Evolutionary conservation across 2,888 invertebrate genomes (phyloP).

Genomic region (Xestia xanthographa): DNA sequence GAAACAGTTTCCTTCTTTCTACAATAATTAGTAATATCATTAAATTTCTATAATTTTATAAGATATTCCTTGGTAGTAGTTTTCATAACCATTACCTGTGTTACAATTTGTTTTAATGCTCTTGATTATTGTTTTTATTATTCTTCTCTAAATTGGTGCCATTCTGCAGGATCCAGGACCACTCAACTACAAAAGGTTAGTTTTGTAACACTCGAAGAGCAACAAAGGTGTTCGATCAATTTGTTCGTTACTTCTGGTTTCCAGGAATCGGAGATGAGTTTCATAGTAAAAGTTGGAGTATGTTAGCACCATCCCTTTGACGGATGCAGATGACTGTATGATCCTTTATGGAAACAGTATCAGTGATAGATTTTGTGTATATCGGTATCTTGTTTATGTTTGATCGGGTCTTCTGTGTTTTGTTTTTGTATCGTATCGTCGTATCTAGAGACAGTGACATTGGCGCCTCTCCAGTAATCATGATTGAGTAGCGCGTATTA

Average conservation of each 20-base stretch:
- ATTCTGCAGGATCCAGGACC: not conserved
- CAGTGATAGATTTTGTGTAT: not conserved
- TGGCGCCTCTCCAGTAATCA: slow-evolving; percentile 56
- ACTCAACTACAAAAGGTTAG: not conserved
- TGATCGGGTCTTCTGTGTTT: slow-evolving; percentile 13
- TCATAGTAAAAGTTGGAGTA: too few relatives aligned
- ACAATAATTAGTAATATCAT: not conserved
- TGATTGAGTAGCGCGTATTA: slow-evolving; percentile 53
- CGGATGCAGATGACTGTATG: too few relatives aligned
- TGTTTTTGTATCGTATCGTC: not conserved
- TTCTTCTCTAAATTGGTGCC: not conserved
- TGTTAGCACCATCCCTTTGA: not conserved
- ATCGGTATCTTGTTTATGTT: not conserved
- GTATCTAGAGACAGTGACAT: slow-evolving; percentile 43
- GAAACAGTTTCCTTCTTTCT: not conserved
- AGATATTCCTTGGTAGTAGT: not conserved
- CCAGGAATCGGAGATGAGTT: not conserved
- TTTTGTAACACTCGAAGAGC: not conserved
- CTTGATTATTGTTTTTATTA: not conserved
- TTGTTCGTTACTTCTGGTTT: not conserved
- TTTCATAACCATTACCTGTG: too few relatives aligned
- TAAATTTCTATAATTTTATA: not conserved
- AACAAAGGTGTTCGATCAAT: not conserved
- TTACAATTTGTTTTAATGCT: too few relatives aligned
- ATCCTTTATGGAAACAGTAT: not conserved